Base-by-base conservation (phyloP, 2,113 vertebrate genomes). In the Orthonyx spaldingii region DNA sequence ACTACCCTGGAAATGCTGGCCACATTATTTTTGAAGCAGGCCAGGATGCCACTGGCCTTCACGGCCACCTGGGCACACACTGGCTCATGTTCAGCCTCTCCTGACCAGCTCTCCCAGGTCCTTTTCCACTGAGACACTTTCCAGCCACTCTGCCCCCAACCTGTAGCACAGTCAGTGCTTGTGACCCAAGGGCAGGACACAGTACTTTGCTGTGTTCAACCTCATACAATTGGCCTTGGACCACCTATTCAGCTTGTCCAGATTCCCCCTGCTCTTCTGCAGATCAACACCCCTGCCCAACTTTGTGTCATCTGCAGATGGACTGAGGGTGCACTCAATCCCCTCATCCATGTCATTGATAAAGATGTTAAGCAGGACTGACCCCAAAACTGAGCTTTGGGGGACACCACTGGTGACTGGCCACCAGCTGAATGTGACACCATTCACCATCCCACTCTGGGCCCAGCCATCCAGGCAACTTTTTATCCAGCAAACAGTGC, bases 291-390 rank as follows among this genome's bases (percentile, higher is more conserved):
- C 60, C 33, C 33, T 78, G 39, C 19, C 39, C 28, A 27, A 2
- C 46, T 69, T 53, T 23, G 17, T 68, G 27, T 60, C 27, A 42
- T 68, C 72, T 60, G 46, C 53, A 44, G 18, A 11, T 33, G 32
- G 26, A 17, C 30, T 50, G 53, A 52, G 33, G 15, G 28, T 37
- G 22, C 22, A 8, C 39, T 60, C 0, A 0, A 37, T 23, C 27
- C 22, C 27, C 39, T 68, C 14, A 12, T 33, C 22, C 3, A 16
- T 33, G 17, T 33, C 4, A 7, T 52, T 17, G 22, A 5, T 53
- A 22, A 44, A 71, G 21, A 16, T 32, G 21, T 22, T 63, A 72
- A 84, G 39, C 14, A 46, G 33, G 28, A 46, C 17, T 63, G 33
- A 30, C 27, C 39, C n/a, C 47, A 44, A 46, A 37, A 37, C 46